Percentiles rank a stretch among this genome's conserved stretches.
phyloP scores from a whole-genome alignment of 1,140 invertebrate genomes.

The Ips typographus region DNA sequence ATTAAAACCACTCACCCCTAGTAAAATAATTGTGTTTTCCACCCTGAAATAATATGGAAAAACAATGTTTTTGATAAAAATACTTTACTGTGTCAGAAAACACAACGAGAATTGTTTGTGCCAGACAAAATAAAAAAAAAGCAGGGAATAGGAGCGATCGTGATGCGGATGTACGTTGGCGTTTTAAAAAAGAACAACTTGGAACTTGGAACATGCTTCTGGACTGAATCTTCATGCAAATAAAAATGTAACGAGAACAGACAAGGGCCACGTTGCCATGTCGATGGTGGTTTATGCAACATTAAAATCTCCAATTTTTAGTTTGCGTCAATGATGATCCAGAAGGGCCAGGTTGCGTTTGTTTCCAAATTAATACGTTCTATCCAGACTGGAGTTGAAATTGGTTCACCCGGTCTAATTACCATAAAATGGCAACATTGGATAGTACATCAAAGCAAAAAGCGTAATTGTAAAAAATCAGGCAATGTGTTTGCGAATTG shows the following conservation, averaged over 20 bases:
- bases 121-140: neutral
- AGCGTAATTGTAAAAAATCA: constrained; percentile 6
- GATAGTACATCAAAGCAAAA: neutral
- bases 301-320: too few relatives aligned
- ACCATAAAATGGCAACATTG: constrained; percentile 2
- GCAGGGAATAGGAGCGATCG: neutral
- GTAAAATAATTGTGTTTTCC: too few relatives aligned
- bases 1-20: too few relatives aligned
- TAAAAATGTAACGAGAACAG: constrained; percentile 19
- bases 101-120: constrained; percentile 4
- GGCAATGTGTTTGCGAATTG: constrained; percentile 24
- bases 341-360: too few relatives aligned
- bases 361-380: neutral
- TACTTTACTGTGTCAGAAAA: neutral
- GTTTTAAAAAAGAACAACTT: constrained; percentile 15
- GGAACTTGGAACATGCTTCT: constrained; percentile 15
- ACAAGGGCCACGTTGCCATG: neutral
- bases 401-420: too few relatives aligned
- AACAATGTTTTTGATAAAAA: too few relatives aligned
- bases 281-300: neutral
- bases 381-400: neutral
- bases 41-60: too few relatives aligned
- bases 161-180: constrained; percentile 9
- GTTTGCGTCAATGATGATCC: too few relatives aligned
- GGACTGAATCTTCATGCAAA: constrained; percentile 27